Evolutionary conservation across 2,113 vertebrate genomes (phyloP), one percentile per base, ranked within the genome.

Genomic region (Entomyzon cyanotis): DNA sequence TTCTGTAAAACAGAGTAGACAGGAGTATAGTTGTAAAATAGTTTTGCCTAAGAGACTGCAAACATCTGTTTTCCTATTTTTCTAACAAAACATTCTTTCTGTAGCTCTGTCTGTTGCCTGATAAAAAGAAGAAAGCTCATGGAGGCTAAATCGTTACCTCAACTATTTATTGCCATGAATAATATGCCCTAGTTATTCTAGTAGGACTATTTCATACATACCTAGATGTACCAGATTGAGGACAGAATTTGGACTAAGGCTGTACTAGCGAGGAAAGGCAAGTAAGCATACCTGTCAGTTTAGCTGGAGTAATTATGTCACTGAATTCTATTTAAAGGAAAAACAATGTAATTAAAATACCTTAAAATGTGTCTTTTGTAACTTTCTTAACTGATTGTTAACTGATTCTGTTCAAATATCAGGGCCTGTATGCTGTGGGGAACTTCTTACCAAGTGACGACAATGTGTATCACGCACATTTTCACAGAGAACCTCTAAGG

Each of bases 371-470:
- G 30, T 83, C 24, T 30, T 69, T 52, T 69, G 52, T 56, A 86
- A 44, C 37, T 33, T 90, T 25, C 44, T 21, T 90, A 92, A 97
- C 74, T 16, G 5, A 63, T 35, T 92, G 71, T 58, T 71, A 53
- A 49, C n/a, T 84, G 35, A n/a, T 96, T 96, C 87, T 97, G 56
- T 96, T 96, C 70, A 63, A 94, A 88, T 97, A 71, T 75, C 90
- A 99, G 99, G 99, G 99, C 17, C 93, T 99, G 44, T 99, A 99
- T 91, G 99, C 99, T 47, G 99, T 99, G 60, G 99, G 99, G 59
- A 99, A 99, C 91, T 99, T 99, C 94, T 98, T 99, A 92, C 98
- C 99, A 10, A 99, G 98, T 52, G 99, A 99, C 18, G 99, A 99
- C 33, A 96, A 97, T 47, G 89, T 90, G 85, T 90, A 98, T 87